Conservation (phyloP, 2,797 vertebrate species). For the Melanogrammus aeglefinus region DNA sequence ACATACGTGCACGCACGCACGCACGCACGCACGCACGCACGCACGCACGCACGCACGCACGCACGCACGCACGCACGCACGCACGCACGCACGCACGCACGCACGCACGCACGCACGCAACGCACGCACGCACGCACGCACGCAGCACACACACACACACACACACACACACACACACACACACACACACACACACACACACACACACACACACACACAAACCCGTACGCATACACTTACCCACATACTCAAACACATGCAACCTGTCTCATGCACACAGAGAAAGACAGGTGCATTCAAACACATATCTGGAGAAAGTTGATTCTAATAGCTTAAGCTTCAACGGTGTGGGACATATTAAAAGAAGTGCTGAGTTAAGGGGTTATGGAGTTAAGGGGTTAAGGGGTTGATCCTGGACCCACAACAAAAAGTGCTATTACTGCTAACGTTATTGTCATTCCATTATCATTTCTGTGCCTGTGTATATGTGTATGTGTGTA, state of each 20-base stretch:
- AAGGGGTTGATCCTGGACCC: not conserved
- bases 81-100: not conserved
- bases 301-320: conserved; percentile 12
- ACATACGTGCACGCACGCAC: conserved; percentile 2
- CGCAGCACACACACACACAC: not conserved
- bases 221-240: not conserved
- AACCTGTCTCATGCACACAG: too few relatives aligned
- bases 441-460: not conserved
- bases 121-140: too few relatives aligned
- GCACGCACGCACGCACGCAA: not conserved
- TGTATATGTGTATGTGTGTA: not conserved
- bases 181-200: not conserved
- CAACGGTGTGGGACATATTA: not conserved
- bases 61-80: conserved; percentile 4
- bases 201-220: not conserved
- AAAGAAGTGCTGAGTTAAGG: too few relatives aligned
- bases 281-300: not conserved
- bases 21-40: not conserved
- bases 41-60: not conserved
- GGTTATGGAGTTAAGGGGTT: too few relatives aligned
- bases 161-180: not conserved
- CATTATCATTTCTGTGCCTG: not conserved
- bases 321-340: conserved; percentile 23
- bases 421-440: not conserved
- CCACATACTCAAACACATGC: not conserved